phyloP scores from a whole-genome alignment of 1,140 invertebrate species.

The Trinorchestia longiramus region DNA sequence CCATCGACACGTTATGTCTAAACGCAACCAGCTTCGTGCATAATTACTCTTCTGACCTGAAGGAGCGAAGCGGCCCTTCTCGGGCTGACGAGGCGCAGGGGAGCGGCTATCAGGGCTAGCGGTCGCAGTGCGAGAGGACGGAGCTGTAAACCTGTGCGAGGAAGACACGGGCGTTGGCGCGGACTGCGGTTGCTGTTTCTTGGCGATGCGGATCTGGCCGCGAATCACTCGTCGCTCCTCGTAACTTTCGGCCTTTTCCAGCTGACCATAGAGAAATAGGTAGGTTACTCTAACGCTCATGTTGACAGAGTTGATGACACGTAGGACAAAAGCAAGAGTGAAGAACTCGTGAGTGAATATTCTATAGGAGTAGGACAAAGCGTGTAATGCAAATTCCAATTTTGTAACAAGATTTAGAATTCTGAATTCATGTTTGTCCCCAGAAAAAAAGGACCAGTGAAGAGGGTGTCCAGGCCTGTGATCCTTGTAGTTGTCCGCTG shows the following conservation, averaged over 20 bases:
- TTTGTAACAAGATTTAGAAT: no score
- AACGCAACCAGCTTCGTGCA: no score
- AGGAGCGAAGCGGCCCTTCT: neutral
- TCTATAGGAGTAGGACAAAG: no score
- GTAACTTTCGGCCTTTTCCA: constrained; percentile 81
- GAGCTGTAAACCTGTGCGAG: constrained; percentile 45
- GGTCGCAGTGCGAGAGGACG: neutral
- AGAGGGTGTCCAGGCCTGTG: no score
- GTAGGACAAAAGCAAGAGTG: neutral
- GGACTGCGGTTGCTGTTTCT: constrained; percentile 55
- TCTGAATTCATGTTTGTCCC: no score
- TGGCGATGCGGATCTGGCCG: constrained; percentile 79
- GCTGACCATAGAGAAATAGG: constrained; percentile 71
- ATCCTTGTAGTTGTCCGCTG: no score
- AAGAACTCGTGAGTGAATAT: no score
- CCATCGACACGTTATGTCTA: no score
- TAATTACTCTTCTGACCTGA: neutral
- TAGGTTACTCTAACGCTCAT: neutral
- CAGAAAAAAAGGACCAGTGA: no score
- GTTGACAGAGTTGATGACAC: neutral
- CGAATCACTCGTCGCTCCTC: constrained; percentile 81
- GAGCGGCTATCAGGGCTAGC: neutral
- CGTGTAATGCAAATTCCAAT: no score
- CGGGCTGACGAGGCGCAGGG: neutral
- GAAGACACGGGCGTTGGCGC: constrained; percentile 57